A percentile compares a stretch with the other conserved stretches of the same genome.
Conservation (phyloP, 2,888 invertebrate species). For the Apodemia duryi region DNA sequence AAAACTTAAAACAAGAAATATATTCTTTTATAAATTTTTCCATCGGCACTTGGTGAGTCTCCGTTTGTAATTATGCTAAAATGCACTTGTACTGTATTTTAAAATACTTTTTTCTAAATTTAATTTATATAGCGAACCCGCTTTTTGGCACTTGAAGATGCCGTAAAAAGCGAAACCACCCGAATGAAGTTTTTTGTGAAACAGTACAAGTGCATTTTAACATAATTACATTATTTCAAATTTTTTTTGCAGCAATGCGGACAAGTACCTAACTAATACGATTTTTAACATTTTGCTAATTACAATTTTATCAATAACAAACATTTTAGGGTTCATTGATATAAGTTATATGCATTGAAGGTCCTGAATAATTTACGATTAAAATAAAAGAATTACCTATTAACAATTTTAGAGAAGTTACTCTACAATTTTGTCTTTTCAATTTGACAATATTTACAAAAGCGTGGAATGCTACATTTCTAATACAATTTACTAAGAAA, state of each 20-base stretch:
- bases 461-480: constrained; percentile 19
- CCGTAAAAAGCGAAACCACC: no score
- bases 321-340: neutral
- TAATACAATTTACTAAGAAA: constrained; percentile 3
- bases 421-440: constrained; percentile 1
- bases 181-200: no score
- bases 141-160: no score
- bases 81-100: no score
- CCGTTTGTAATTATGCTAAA: no score
- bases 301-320: neutral
- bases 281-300: neutral
- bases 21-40: no score
- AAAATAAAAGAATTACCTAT: neutral
- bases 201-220: no score
- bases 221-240: no score
- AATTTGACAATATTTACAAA: constrained; percentile 17
- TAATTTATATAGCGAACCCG: no score
- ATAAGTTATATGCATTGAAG: neutral
- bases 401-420: neutral
- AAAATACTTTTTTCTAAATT: no score
- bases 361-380: neutral
- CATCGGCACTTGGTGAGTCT: no score
- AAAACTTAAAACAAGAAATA: no score
- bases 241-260: neutral
- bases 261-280: neutral